Evolutionary conservation across 2,797 vertebrate species (phyloP).

Genomic region (Leptodactylus fallax): DNA sequence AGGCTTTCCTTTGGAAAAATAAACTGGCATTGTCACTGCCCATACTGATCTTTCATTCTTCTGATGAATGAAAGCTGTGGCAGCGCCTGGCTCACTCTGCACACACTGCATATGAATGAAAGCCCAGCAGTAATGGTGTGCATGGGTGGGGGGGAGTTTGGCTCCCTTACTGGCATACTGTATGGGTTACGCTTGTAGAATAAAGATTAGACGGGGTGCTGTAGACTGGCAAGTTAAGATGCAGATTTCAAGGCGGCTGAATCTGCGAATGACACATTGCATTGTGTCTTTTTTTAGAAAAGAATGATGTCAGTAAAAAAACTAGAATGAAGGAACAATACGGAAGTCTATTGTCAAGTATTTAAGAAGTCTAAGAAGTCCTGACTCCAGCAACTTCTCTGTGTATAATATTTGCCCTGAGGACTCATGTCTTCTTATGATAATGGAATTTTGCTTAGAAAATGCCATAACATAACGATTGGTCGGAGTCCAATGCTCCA

Average conservation of each 20-base stretch:
- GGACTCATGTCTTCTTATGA: too few relatives aligned
- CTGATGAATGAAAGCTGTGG: slow-evolving; percentile 35
- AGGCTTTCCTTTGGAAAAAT: slow-evolving; percentile 1
- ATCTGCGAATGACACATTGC: background rate
- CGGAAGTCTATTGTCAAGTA: too few relatives aligned
- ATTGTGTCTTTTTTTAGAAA: slow-evolving; percentile 4
- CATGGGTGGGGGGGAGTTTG: slow-evolving; percentile 1
- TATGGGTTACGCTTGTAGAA: slow-evolving; percentile 32
- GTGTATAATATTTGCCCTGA: too few relatives aligned
- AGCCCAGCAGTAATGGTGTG: background rate
- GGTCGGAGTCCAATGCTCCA: too few relatives aligned
- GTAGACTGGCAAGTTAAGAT: slow-evolving; percentile 1
- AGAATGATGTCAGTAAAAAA: background rate
- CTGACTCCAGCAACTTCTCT: background rate
- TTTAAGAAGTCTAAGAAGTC: background rate
- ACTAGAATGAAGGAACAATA: too few relatives aligned
- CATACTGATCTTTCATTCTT: slow-evolving; percentile 36
- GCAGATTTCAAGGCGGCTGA: slow-evolving; percentile 3
- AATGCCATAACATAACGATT: too few relatives aligned
- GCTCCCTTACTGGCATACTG: slow-evolving; percentile 32
- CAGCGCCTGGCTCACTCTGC: slow-evolving; percentile 31
- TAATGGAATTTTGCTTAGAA: too few relatives aligned
- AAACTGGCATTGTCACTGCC: slow-evolving; percentile 28
- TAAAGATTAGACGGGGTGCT: slow-evolving; percentile 25
- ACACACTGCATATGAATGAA: slow-evolving; percentile 39